Conservation (phyloP, 2,113 vertebrate species). For the Hyaena hyaena region DNA sequence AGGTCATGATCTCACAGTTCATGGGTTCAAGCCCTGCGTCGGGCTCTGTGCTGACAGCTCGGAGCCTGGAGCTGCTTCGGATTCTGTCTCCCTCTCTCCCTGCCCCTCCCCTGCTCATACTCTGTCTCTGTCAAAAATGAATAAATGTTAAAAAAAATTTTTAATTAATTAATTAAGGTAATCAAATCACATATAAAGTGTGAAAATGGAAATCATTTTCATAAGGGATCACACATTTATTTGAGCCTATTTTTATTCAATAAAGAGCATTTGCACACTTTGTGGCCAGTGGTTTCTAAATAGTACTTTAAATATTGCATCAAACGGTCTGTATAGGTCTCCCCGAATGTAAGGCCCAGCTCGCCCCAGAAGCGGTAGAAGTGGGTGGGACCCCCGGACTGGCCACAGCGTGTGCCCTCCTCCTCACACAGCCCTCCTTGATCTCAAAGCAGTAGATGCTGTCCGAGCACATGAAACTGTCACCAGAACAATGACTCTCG, state of each 20-base stretch:
- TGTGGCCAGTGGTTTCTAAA: not conserved
- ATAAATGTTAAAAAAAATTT: no score
- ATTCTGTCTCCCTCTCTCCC: no score
- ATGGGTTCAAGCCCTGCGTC: no score
- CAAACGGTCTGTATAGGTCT: accelerated
- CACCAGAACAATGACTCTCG: not conserved
- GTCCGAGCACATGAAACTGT: not conserved
- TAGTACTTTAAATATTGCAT: not conserved
- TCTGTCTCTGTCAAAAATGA: no score
- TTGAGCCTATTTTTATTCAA: not conserved
- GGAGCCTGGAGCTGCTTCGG: accelerated
- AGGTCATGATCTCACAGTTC: no score
- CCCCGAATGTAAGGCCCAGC: not conserved
- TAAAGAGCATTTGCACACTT: not conserved
- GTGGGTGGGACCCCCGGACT: not conserved
- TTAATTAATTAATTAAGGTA: not conserved
- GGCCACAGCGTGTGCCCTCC: not conserved
- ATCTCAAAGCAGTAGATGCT: no score
- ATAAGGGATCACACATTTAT: not conserved
- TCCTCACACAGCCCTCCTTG: not conserved
- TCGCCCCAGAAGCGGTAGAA: not conserved
- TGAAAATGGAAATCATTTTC: not conserved
- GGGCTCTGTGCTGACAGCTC: no score
- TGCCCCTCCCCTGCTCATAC: no score
- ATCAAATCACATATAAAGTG: constrained; percentile 32